These are phyloP conservation scores for Steinernema feltiae DNA, from an alignment of 1,140 invertebrate species.

Conservation along the genomic window DNA sequence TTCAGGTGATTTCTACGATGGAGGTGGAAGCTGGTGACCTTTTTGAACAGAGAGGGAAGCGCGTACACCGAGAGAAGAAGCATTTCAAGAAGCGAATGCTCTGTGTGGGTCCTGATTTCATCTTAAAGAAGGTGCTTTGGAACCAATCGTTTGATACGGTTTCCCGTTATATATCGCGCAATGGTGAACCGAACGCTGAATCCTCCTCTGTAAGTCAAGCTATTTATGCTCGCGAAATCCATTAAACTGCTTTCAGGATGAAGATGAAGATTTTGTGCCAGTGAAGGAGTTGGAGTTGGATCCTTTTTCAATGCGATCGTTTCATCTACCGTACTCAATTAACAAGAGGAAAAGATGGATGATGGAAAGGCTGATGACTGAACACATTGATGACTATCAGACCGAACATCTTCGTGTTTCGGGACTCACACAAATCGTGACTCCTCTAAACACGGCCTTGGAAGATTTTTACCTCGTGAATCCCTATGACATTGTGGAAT, in stretches of 20 bases:
- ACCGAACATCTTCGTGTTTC: neutral
- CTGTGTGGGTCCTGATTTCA: neutral
- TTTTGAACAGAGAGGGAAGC: neutral
- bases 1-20: neutral
- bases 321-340: neutral
- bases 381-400: neutral
- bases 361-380: neutral
- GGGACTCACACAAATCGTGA: neutral
- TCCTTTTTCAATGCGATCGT: neutral
- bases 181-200: neutral
- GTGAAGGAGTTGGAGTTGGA: neutral
- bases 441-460: neutral
- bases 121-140: neutral
- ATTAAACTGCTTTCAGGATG: neutral
- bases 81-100: neutral
- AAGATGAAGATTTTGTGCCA: neutral
- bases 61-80: neutral
- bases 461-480: neutral
- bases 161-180: neutral
- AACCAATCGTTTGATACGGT: neutral
- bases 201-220: neutral
- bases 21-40: neutral
- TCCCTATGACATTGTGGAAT: neutral
- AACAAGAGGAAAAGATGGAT: neutral
- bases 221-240: neutral